Evolutionary conservation across 2,113 vertebrate genomes (phyloP).

Genomic region (Setophaga kirtlandii): DNA sequence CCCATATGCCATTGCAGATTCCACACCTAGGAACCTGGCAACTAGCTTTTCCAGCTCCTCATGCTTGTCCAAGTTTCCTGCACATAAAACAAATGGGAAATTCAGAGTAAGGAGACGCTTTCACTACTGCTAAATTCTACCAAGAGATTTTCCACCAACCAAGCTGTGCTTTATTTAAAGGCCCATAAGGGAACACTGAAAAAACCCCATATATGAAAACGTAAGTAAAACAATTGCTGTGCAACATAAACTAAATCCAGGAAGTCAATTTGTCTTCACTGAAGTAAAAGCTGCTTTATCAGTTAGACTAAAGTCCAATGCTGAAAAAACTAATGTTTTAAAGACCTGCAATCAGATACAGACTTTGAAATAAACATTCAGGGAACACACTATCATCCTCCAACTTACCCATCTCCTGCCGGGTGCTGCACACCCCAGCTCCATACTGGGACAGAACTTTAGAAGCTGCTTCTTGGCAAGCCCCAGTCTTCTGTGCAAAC

Average conservation of each 20-base stretch:
- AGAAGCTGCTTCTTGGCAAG: slow-evolving; percentile 84
- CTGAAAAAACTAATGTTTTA: neutral
- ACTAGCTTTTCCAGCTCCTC: slow-evolving; percentile 90
- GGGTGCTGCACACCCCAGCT: slow-evolving; percentile 88
- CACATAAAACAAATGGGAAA: slow-evolving; percentile 40
- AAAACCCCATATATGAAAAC: neutral
- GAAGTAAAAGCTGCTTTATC: neutral
- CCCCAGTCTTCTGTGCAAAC: slow-evolving; percentile 87
- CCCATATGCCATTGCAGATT: slow-evolving; percentile 92
- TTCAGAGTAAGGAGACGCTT: neutral
- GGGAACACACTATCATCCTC: neutral
- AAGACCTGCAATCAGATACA: neutral
- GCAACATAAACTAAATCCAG: neutral
- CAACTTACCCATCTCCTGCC: slow-evolving; percentile 91
- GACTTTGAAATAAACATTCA: neutral
- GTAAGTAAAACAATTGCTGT: neutral
- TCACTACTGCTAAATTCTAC: neutral
- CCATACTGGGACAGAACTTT: slow-evolving; percentile 83
- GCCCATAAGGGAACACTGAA: neutral
- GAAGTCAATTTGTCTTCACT: neutral
- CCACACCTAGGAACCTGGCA: slow-evolving; percentile 91
- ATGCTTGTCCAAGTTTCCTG: slow-evolving; percentile 93
- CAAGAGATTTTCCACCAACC: neutral
- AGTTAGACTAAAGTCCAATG: neutral
- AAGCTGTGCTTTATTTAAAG: neutral